Percentiles rank a stretch among this genome's conserved stretches.
Conservation (phyloP, 2,888 invertebrate genomes). For the Cephus pulcher region DNA sequence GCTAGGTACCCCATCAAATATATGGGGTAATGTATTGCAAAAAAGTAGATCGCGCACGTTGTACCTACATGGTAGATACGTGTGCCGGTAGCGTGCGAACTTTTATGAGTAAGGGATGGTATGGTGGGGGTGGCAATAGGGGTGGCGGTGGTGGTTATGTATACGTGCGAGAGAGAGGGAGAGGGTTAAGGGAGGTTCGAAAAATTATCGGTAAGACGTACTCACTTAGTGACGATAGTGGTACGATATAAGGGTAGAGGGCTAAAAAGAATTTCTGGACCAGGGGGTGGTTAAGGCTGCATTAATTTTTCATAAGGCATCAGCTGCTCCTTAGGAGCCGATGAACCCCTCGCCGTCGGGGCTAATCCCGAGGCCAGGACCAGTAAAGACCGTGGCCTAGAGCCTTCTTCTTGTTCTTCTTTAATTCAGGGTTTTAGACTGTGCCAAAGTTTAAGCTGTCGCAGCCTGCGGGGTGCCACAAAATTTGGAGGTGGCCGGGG, state of each 20-base stretch:
- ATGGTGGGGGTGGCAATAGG: neutral
- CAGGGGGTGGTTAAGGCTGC: neutral
- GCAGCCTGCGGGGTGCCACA: neutral
- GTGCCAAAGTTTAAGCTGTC: slow-evolving; percentile 14
- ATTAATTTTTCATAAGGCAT: slow-evolving; percentile 2
- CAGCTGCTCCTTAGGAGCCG: neutral
- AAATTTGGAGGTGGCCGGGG: neutral
- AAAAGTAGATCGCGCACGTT: slow-evolving; percentile 38
- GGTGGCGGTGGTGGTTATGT: neutral
- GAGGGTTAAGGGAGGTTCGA: too few relatives aligned
- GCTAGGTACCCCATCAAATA: slow-evolving; percentile 48
- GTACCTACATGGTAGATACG: neutral
- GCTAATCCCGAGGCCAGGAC: neutral
- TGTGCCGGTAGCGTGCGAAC: neutral
- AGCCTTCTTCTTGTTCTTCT: neutral
- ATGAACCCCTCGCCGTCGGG: neutral
- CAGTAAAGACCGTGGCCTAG: neutral
- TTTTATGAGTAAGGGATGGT: neutral
- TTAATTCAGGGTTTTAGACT: neutral
- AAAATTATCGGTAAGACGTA: neutral
- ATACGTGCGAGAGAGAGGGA: neutral
- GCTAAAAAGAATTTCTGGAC: neutral
- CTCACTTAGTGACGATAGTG: neutral
- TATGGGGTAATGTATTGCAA: slow-evolving; percentile 51
- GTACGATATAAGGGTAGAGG: neutral